These are phyloP conservation scores for Pseudonaja textilis DNA, from an alignment of 2,113 vertebrate genomes.

Conservation along the genomic window DNA sequence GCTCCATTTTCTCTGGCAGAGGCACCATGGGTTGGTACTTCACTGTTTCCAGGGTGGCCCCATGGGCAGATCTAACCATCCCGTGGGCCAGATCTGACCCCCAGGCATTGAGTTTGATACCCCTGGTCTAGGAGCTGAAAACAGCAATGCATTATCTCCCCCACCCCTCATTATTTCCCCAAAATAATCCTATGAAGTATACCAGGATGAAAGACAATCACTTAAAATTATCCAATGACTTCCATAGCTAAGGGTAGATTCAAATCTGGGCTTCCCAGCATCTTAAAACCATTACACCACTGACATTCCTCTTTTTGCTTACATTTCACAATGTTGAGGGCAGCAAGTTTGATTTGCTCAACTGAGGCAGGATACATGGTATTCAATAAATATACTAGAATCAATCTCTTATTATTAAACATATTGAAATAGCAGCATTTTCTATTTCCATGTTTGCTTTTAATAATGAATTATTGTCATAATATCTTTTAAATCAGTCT, in stretches of 20 bases:
- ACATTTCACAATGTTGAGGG: not conserved
- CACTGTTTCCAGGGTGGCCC: no score
- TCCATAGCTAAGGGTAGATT: not conserved
- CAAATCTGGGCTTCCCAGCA: not conserved
- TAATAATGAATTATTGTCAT: not conserved
- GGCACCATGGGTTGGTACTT: no score
- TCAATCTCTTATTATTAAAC: not conserved
- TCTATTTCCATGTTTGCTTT: not conserved
- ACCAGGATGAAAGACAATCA: not conserved
- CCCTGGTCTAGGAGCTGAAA: no score
- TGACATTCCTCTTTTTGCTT: not conserved
- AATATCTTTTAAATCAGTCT: not conserved
- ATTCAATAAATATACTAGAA: not conserved
- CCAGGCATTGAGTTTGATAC: no score
- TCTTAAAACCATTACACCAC: not conserved
- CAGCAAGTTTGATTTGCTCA: not conserved
- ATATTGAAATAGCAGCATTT: not conserved
- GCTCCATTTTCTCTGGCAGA: no score
- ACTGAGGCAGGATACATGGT: not conserved
- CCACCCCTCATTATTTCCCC: no score
- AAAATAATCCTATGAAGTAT: not conserved
- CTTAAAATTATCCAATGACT: not conserved
- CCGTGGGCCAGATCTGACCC: no score
- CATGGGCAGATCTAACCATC: no score
- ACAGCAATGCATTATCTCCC: no score